A percentile compares a stretch with the other conserved stretches of the same genome.
Evolutionary conservation across 2,888 invertebrate genomes (phyloP).

Genomic region (Gari tellinella): DNA sequence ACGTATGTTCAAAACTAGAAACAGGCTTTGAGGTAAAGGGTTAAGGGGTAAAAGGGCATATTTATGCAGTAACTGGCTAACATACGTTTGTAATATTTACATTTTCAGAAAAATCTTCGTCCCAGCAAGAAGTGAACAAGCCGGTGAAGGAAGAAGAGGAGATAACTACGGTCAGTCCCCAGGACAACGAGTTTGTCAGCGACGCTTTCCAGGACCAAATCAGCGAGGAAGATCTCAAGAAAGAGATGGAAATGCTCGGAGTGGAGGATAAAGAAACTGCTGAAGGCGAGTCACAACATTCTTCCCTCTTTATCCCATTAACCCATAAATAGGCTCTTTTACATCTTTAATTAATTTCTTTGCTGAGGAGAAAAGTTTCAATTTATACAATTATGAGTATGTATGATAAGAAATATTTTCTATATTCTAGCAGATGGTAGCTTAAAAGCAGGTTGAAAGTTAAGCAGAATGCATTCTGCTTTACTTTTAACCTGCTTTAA

Average conservation of each 20-base stretch:
- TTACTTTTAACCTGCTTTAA: too few species aligned
- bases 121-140: slow-evolving; percentile 32
- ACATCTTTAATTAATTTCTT: too few species aligned
- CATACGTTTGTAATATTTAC: background rate
- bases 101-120: slow-evolving; percentile 51
- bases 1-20: background rate
- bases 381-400: too few species aligned
- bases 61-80: too few species aligned
- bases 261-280: slow-evolving; percentile 85
- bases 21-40: background rate
- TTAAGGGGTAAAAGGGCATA: background rate
- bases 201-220: slow-evolving; percentile 88
- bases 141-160: slow-evolving; percentile 62
- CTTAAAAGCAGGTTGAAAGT: too few species aligned
- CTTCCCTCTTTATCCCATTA: too few species aligned
- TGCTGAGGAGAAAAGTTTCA: too few species aligned
- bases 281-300: too few species aligned
- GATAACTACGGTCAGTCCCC: slow-evolving; percentile 70
- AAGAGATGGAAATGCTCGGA: slow-evolving; percentile 91
- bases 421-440: too few species aligned
- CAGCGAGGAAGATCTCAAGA: slow-evolving; percentile 85
- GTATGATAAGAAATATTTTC: too few species aligned
- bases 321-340: too few species aligned
- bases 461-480: too few species aligned
- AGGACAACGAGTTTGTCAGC: slow-evolving; percentile 90